Evolutionary conservation across 2,113 vertebrate species (phyloP).

Genomic region (Columba janthina): DNA sequence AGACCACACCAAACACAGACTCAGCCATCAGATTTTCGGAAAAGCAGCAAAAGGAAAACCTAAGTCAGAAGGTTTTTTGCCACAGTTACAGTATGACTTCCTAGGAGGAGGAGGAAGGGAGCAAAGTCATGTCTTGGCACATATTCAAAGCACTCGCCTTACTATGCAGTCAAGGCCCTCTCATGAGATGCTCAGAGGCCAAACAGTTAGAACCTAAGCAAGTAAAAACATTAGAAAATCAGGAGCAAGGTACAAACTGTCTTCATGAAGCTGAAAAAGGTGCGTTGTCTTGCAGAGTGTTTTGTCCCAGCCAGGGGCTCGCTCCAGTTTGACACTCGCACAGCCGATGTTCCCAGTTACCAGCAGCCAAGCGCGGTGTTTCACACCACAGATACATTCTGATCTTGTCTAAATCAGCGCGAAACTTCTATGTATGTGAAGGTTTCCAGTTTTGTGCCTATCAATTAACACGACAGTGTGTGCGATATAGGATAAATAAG

Average conservation of each 20-base stretch:
- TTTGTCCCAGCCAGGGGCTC: background rate
- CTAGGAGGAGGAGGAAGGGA: background rate
- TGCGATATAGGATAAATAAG: background rate
- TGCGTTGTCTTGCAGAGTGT: accelerated
- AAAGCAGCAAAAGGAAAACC: background rate
- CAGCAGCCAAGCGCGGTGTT: accelerated
- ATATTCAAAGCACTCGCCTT: background rate
- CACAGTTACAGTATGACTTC: background rate
- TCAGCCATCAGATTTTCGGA: background rate
- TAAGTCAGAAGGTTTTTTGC: background rate
- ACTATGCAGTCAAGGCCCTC: background rate
- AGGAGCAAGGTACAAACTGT: background rate
- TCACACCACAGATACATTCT: background rate
- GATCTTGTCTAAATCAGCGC: background rate
- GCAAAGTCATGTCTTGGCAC: background rate
- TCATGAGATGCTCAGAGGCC: background rate
- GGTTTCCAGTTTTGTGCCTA: background rate
- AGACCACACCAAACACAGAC: background rate
- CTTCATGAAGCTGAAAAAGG: background rate
- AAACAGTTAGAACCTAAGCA: background rate
- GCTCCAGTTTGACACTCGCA: background rate
- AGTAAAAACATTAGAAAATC: background rate
- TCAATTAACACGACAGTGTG: background rate
- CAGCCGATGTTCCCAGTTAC: accelerated
- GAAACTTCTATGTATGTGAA: background rate